Evolutionary conservation across 1,140 invertebrate genomes (phyloP), one percentile per base, ranked within the genome.

Genomic region (Zaprionus tsacasi): DNA sequence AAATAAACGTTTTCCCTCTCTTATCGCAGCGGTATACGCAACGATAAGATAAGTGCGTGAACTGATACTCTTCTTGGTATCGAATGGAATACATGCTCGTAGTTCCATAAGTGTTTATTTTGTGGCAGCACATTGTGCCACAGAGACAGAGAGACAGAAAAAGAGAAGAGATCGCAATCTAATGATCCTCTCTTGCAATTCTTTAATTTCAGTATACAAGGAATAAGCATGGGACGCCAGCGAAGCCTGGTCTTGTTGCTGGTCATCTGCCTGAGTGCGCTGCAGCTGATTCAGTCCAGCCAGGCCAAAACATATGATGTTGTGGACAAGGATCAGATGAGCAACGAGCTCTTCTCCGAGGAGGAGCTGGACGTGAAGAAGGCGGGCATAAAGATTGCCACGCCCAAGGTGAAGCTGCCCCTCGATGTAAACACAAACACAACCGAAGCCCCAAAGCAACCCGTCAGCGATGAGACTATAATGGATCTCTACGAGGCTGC

Each of bases 171-270:
- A 50, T 50, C 11, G 10, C 45, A 25, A 10, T 50, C 21, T 21
- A 50, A 50, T 50, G 45, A 12, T 25, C 6, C 45, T 59, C 21
- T 10, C 36, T 50, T 60, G 36, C 7, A 8, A 55, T 72, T 52
- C 43, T 3, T 15, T 15, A 6, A 8, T 78, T 69, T 66, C 71
- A 88, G 85, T 69, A 81, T 71, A 67, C 67, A 61, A 79, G 55
- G 57, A 8, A 56, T 52, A 7, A 67, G 21, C 57, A 91, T 91
- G 90, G 72, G 90, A 87, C 82, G 88, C 88, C 91, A 92, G 85
- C 76, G 74, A 68, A 83, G 85, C 82, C 91, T 92, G 85, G 91
- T 90, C 73, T 80, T 91, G 76, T 71, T 92, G 76, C 70, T 92
- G 70, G 70, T 79, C 58, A 64, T 92, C 71, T 77, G 79, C 5